Base-by-base conservation (phyloP, 1,140 invertebrate species). In the Mylabris phalerata region DNA sequence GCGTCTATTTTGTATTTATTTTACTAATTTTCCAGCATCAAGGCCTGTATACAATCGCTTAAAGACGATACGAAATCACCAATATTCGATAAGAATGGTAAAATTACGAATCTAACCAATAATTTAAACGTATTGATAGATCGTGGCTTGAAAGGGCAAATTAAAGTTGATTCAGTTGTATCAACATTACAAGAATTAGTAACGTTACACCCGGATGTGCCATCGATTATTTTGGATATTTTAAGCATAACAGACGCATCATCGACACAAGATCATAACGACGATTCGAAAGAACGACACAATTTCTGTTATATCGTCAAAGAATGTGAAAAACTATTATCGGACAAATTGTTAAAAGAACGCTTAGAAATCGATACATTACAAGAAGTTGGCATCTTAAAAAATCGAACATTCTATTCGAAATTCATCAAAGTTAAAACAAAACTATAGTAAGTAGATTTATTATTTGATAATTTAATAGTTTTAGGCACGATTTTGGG, bases 401-500 rank as follows among this genome's bases (percentile, higher is more conserved):
- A 89, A 65, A 92, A 92, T 70, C 89, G 89, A 71, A 89, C 87
- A 67, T 97, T 95, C 77, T 90, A 93, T 72, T 93, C 92, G 51
- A 97, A 95, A 78, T 97, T 96, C 76, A 97, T 98, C 66, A 97
- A 96, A 84, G 88, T 95, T 11, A 98, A 98, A 78, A 98, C 96
- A 47, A 95, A 95, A 78, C 76, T 98, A 65, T 98, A 96, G 93
- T 98, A 85, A 86, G 93, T 92, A 68, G 32, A 32, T 32, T 32
- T 32, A 44, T 13, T 44, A 44, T 13, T 13, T 44, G 19, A 2
- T 9, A 42, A 9, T 42, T 42, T 9, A 42, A 42, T 9, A 44
- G 43, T 44, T 44, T 5, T 7, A 32, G 32, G 32, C 32, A 32
- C 32, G 7, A 32, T 32, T 5, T 19, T 19, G 1, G 32, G 32